Percentiles rank a stretch among this genome's conserved stretches.
Conservation (phyloP, 2,797 vertebrate species). For the Microctenopoma stevenorrisi region DNA sequence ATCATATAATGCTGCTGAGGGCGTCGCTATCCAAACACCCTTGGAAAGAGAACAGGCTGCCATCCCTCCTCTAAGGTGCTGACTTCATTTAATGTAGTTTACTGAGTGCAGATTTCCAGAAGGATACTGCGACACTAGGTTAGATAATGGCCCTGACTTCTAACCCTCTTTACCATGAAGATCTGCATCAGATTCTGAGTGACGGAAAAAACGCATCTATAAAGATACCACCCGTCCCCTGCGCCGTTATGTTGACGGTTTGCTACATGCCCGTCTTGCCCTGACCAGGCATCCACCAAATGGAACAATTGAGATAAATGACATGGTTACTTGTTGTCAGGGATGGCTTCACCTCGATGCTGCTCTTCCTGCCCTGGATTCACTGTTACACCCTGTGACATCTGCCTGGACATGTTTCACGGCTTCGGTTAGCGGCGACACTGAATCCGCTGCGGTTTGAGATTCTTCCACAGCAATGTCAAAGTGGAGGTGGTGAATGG, state of each 20-base stretch:
- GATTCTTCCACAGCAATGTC: slow-evolving; percentile 32
- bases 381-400: slow-evolving; percentile 23
- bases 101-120: background rate
- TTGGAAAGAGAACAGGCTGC: background rate
- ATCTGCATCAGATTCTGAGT: background rate
- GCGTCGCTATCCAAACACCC: no score
- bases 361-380: slow-evolving; percentile 20
- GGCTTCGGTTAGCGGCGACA: slow-evolving; percentile 34
- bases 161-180: no score
- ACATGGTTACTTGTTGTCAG: slow-evolving; percentile 28
- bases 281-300: background rate
- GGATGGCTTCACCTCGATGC: slow-evolving; percentile 20
- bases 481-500: slow-evolving; percentile 12
- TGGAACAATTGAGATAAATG: slow-evolving; percentile 36
- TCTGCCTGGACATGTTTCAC: slow-evolving; percentile 43
- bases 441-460: slow-evolving; percentile 20
- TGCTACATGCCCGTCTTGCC: background rate
- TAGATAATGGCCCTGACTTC: no score
- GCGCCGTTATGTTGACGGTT: background rate
- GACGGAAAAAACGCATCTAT: background rate
- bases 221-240: background rate
- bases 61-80: slow-evolving; percentile 8
- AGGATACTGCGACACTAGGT: background rate
- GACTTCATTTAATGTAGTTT: no score
- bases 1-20: no score